Conservation (phyloP, 2,113 vertebrate species). For the Neotoma lepida region DNA sequence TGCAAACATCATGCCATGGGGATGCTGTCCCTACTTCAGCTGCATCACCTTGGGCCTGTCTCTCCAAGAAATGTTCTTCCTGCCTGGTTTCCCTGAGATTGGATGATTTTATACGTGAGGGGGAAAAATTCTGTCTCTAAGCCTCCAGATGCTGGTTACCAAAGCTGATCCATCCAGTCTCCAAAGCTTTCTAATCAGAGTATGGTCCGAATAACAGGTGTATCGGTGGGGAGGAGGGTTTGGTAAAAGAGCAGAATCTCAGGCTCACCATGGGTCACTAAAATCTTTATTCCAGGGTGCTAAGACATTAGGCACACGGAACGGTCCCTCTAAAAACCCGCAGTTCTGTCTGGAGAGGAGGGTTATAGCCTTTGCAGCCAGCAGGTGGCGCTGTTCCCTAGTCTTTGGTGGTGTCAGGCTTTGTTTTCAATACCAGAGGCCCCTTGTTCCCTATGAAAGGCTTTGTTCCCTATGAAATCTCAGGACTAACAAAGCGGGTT, state of each 20-base stretch:
- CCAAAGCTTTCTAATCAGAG: neutral
- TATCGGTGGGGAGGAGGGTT: neutral
- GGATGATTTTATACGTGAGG: neutral
- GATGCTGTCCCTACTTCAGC: neutral
- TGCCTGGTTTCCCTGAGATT: neutral
- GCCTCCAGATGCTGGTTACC: neutral
- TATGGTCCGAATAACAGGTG: neutral
- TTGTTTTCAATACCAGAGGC: neutral
- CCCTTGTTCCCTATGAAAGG: fast-evolving
- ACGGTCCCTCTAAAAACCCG: neutral
- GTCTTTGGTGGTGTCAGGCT: neutral
- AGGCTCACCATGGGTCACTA: neutral
- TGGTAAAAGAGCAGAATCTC: neutral
- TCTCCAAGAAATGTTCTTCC: neutral
- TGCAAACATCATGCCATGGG: neutral
- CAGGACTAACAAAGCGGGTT: neutral
- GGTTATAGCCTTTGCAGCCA: neutral
- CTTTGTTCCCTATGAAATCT: constrained; percentile 49
- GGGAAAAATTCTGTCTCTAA: neutral
- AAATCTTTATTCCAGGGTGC: constrained; percentile 12
- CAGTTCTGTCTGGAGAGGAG: neutral
- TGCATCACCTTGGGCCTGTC: neutral
- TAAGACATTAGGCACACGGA: neutral
- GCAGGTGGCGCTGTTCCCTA: constrained; percentile 69
- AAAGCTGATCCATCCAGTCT: neutral